Conservation (phyloP, 1,140 invertebrate genomes). For the Drosophila baimaii region DNA sequence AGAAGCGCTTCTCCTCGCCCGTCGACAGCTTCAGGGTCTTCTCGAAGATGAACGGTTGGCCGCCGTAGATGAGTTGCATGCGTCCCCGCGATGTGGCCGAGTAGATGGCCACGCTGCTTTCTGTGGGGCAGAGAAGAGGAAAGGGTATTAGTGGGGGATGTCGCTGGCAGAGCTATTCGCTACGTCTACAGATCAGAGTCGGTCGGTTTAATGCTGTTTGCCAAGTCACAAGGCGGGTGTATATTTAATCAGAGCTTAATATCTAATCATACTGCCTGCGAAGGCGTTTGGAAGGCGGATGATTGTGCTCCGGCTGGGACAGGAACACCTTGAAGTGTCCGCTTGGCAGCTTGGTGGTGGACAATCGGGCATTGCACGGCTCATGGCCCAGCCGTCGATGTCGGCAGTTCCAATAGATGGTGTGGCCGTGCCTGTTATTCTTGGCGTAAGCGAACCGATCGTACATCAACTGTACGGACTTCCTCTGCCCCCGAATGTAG, state of each 20-base stretch:
- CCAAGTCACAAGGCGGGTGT: conserved; percentile 40
- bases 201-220: conserved; percentile 44
- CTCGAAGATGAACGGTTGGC: conserved; percentile 83
- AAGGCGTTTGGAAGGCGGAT: conserved; percentile 60
- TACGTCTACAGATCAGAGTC: conserved; percentile 43
- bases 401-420: conserved; percentile 80
- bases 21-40: conserved; percentile 77
- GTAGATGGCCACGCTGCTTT: conserved; percentile 76
- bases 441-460: conserved; percentile 65
- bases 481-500: conserved; percentile 71
- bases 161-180: not conserved
- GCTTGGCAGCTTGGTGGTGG: conserved; percentile 56
- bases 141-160: conserved; percentile 25
- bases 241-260: conserved; percentile 51
- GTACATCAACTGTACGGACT: conserved; percentile 62
- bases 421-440: conserved; percentile 61
- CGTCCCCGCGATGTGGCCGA: conserved; percentile 79
- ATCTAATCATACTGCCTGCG: conserved; percentile 22
- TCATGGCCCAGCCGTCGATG: conserved; percentile 39
- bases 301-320: conserved; percentile 70
- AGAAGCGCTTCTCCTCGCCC: conserved; percentile 81
- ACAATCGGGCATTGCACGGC: conserved; percentile 70
- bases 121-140: conserved; percentile 37
- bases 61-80: conserved; percentile 82
- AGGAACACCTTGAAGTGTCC: conserved; percentile 67